These are phyloP conservation scores for Mixornis gularis DNA, from an alignment of 2,113 vertebrate genomes.

Conservation along the genomic window DNA sequence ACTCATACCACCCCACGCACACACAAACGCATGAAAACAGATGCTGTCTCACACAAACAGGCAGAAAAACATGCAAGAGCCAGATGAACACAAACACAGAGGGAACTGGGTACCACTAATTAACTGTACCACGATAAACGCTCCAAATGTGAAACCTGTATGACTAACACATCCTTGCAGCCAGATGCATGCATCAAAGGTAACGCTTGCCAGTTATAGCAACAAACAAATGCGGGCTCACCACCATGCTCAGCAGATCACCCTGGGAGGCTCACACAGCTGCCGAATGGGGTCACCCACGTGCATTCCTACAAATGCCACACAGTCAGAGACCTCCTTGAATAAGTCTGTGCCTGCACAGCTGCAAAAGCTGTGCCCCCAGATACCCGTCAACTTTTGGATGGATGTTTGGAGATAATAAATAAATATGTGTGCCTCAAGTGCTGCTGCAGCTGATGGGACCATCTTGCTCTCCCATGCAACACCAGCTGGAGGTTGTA, in stretches of 20 bases:
- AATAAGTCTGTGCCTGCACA: background rate
- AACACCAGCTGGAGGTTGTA: background rate
- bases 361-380: accelerated
- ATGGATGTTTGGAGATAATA: background rate
- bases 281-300: background rate
- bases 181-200: background rate
- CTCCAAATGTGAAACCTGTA: conserved; percentile 14
- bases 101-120: background rate
- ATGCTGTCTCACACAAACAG: background rate
- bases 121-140: background rate
- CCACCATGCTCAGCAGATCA: background rate
- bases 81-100: background rate
- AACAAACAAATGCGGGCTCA: background rate
- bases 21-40: background rate
- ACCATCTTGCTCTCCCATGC: background rate
- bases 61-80: background rate
- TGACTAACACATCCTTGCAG: conserved; percentile 24
- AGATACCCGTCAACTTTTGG: accelerated
- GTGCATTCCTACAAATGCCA: background rate
- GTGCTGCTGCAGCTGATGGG: background rate
- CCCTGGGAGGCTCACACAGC: accelerated
- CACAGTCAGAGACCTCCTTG: background rate
- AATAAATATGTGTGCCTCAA: accelerated
- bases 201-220: background rate
- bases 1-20: accelerated